Conservation (phyloP, 2,888 invertebrate species). For the Agrotis exclamationis region DNA sequence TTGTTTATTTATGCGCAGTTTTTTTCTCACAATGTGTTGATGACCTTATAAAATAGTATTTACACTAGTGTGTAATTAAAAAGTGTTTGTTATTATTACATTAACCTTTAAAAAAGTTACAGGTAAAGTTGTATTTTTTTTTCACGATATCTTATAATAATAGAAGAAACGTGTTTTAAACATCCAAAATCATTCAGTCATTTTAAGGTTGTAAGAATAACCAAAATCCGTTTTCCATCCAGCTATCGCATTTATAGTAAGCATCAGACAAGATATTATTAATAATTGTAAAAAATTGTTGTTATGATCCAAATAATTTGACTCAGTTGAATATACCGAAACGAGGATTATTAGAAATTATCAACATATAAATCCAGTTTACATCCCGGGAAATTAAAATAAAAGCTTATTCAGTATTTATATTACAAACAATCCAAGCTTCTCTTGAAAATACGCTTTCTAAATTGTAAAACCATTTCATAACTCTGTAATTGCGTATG, state of each 20-base stretch:
- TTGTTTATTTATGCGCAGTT: conserved; percentile 6
- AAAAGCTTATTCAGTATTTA: background rate
- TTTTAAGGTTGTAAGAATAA: too few species aligned
- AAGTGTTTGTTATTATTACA: too few species aligned
- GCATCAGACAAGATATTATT: too few species aligned
- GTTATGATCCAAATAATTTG: conserved; percentile 8
- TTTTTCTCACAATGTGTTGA: background rate
- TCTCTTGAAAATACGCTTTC: conserved; percentile 11
- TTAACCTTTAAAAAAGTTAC: too few species aligned
- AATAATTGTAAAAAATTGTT: too few species aligned
- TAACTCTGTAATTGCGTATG: conserved; percentile 22
- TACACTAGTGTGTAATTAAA: too few species aligned
- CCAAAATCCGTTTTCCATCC: too few species aligned
- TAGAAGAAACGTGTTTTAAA: too few species aligned
- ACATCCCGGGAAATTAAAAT: background rate
- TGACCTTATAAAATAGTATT: background rate
- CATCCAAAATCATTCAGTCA: too few species aligned
- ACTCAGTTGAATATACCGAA: background rate
- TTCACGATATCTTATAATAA: too few species aligned
- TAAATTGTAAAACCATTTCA: conserved; percentile 5
- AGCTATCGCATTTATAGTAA: too few species aligned
- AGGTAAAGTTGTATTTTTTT: too few species aligned
- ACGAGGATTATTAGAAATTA: background rate
- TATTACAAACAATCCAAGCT: conserved; percentile 8
- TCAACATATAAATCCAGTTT: background rate